These are phyloP conservation scores for Syrmaticus mikado DNA, from an alignment of 2,113 vertebrate genomes.

Conservation along the genomic window DNA sequence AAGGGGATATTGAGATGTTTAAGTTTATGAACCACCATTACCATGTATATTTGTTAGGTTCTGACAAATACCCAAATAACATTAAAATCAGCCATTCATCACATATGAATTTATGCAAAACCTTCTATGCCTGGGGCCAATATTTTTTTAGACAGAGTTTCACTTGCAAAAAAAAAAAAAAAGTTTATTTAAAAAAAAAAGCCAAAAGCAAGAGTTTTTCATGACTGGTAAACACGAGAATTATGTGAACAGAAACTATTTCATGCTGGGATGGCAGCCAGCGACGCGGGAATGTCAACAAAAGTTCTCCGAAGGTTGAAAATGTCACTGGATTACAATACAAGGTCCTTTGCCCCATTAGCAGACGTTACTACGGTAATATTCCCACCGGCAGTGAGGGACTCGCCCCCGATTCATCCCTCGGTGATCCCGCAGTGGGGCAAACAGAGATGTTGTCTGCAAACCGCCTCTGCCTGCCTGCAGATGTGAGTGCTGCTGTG, in stretches of 20 bases:
- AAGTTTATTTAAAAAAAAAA: conserved; percentile 68
- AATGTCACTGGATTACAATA: conserved; percentile 84
- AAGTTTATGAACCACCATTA: conserved; percentile 81
- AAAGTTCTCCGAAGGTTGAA: conserved; percentile 80
- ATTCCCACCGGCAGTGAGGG: background rate
- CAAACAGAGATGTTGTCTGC: conserved; percentile 24
- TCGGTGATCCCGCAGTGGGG: background rate
- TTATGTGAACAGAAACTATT: conserved; percentile 86
- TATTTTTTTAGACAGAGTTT: conserved; percentile 83
- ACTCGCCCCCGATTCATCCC: conserved; percentile 19
- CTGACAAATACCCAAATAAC: conserved; percentile 86
- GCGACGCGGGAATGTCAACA: conserved; percentile 80
- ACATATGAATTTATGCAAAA: conserved; percentile 86
- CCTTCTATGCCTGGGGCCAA: conserved; percentile 81
- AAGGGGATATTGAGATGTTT: conserved; percentile 86
- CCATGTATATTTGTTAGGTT: conserved; percentile 83
- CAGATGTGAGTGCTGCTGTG: background rate
- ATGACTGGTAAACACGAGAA: conserved; percentile 84
- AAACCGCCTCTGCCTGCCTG: background rate
- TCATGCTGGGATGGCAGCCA: conserved; percentile 84
- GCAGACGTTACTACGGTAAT: conserved; percentile 57
- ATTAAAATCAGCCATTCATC: conserved; percentile 87
- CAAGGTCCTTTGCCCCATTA: conserved; percentile 80
- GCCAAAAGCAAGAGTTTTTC: conserved; percentile 81
- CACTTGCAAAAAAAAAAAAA: conserved; percentile 64